Evolutionary conservation across 1,140 invertebrate species (phyloP), one percentile per base, ranked within the genome.

Genomic region (Drosophila parabipectinata): DNA sequence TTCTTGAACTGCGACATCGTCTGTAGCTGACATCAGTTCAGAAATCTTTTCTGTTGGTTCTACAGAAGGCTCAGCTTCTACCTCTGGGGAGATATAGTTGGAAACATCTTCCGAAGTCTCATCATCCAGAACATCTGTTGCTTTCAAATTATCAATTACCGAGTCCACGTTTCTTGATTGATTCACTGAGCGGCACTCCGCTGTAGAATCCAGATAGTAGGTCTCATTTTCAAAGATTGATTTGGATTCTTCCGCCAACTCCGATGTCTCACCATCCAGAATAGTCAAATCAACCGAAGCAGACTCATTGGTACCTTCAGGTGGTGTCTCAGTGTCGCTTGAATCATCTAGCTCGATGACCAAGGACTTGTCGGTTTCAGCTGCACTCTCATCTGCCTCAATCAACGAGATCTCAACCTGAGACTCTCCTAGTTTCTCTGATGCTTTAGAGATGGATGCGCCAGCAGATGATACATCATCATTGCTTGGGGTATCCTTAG

Each of bases 341-440:
- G 10, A 53, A 21, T 15, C 51, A 54, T 57, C 60, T 8, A 57
- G 14, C n/a, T 54, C 50, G 6, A 75, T 53, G 3, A 58, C 15
- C 8, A 56, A 12, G 8, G 44, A 21, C 15, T 44, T 53, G 1
- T 15, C 15, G 0, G 15, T 26, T 6, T 55, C 57, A 4, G 12
- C 5, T 18, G 47, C n/a, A 24, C 28, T 51, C 28, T 73, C 64
- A 8, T 32, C 30, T 4, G 56, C 58, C 24, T 73, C 69, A 51
- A 73, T 73, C 1, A 63, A 8, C 6, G 71, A 73, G 1, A 71
- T 34, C 53, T 71, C 66, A 10, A 12, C 26, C 8, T 15, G 10
- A 4, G 62, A 56, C 8, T 53, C 12, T 9, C 8, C 14, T 4
- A 37, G 34, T 4, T 37, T 37, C 34, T 12, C 34, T 0, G 10